A percentile compares a stretch with the other conserved stretches of the same genome.
phyloP scores from a whole-genome alignment of 2,113 vertebrate species.

The Tonatia bakeri region DNA sequence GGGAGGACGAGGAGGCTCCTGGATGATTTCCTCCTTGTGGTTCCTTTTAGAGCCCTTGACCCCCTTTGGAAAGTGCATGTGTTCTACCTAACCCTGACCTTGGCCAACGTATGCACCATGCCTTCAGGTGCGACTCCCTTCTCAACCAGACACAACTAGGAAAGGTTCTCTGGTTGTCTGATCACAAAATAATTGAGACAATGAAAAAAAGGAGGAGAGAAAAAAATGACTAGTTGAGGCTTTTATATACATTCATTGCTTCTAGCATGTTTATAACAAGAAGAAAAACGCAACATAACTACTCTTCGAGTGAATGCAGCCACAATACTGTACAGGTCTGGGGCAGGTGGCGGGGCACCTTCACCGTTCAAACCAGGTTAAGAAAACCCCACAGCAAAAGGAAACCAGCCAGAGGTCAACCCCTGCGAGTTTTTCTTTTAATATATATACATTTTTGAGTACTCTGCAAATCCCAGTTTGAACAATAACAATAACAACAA shows the following conservation, averaged over 20 bases:
- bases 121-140: not conserved
- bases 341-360: constrained; percentile 60
- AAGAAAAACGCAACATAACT: constrained; percentile 78
- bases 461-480: constrained; percentile 74
- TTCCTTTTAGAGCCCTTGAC: not conserved
- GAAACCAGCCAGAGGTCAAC: constrained; percentile 73
- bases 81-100: not conserved
- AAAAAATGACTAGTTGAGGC: constrained; percentile 67
- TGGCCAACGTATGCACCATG: not conserved
- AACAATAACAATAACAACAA: constrained; percentile 71
- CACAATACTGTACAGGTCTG: constrained; percentile 78
- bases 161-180: not conserved
- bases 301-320: constrained; percentile 75
- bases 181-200: not conserved
- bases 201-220: not conserved
- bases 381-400: constrained; percentile 58
- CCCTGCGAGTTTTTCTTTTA: constrained; percentile 62
- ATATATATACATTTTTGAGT: constrained; percentile 65
- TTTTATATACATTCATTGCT: constrained; percentile 82
- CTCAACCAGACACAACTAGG: not conserved
- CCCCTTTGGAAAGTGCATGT: not conserved
- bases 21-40: not conserved
- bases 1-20: not conserved
- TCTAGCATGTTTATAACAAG: constrained; percentile 79
- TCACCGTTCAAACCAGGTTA: constrained; percentile 53